Evolutionary conservation across 1,140 invertebrate genomes (phyloP).

Genomic region (Achatina immaculata): DNA sequence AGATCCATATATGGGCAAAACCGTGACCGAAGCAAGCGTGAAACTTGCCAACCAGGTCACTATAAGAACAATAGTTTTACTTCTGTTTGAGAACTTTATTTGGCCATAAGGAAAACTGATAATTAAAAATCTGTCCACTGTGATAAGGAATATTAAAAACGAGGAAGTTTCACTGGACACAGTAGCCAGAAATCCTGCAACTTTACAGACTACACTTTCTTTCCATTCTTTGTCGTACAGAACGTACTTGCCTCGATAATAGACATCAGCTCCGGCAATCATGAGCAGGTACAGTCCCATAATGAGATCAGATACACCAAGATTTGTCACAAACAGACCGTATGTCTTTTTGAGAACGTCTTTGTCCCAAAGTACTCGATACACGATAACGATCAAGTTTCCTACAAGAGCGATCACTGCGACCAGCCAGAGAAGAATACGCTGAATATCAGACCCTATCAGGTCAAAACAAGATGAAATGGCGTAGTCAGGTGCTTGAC

Average conservation of each 20-base stretch:
- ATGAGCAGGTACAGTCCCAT: slow-evolving; percentile 66
- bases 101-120: slow-evolving; percentile 55
- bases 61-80: neutral
- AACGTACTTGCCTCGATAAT: slow-evolving; percentile 52
- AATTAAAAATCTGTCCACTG: slow-evolving; percentile 55
- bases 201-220: slow-evolving; percentile 47
- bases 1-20: neutral
- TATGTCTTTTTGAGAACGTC: slow-evolving; percentile 39
- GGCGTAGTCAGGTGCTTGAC: slow-evolving; percentile 40
- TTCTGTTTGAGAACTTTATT: neutral
- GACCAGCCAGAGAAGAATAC: slow-evolving; percentile 54
- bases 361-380: slow-evolving; percentile 35
- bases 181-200: slow-evolving; percentile 58
- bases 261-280: slow-evolving; percentile 48
- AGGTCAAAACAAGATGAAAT: slow-evolving; percentile 55
- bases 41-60: neutral
- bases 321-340: slow-evolving; percentile 55
- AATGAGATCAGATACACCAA: slow-evolving; percentile 59
- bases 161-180: slow-evolving; percentile 48
- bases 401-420: slow-evolving; percentile 46
- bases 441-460: slow-evolving; percentile 43
- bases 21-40: neutral
- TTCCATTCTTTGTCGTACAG: slow-evolving; percentile 53
- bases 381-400: slow-evolving; percentile 46
- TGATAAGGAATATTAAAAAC: slow-evolving; percentile 42